These are phyloP conservation scores for Sternotherus odoratus DNA, from an alignment of 2,797 vertebrate species.

Conservation along the genomic window DNA sequence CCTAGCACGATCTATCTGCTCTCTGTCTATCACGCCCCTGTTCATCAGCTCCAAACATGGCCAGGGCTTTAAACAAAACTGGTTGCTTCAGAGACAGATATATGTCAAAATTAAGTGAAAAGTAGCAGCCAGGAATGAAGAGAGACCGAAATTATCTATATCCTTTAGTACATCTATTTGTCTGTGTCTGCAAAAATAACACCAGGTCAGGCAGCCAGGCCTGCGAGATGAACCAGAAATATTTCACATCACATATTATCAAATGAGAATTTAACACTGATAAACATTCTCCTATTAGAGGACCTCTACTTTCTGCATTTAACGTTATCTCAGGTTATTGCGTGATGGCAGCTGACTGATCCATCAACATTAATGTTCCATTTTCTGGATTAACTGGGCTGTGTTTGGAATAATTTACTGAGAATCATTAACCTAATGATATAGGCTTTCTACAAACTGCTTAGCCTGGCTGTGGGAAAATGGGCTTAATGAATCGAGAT, in stretches of 20 bases:
- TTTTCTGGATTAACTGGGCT: constrained; percentile 65
- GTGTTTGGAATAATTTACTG: constrained; percentile 73
- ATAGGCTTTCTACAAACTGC: constrained; percentile 73
- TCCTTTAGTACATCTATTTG: background rate
- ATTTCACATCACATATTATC: rapidly evolving
- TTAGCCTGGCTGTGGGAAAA: constrained; percentile 65
- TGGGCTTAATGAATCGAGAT: constrained; percentile 63
- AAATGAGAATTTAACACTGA: background rate
- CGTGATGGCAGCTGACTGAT: constrained; percentile 24
- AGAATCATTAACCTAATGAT: constrained; percentile 81
- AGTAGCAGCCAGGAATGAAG: constrained; percentile 41
- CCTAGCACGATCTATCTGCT: constrained; percentile 35
- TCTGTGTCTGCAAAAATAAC: background rate
- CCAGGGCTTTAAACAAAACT: constrained; percentile 32
- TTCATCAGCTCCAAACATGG: constrained; percentile 63
- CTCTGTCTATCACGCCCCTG: background rate
- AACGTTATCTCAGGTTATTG: background rate
- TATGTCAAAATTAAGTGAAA: constrained; percentile 51
- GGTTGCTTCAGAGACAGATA: constrained; percentile 62
- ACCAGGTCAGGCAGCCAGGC: background rate
- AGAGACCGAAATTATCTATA: background rate
- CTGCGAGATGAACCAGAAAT: background rate
- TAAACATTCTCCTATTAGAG: rapidly evolving
- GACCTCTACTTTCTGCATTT: background rate
- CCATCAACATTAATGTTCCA: constrained; percentile 32